Evolutionary conservation across 2,797 vertebrate species (phyloP), one percentile per base, ranked within the genome.

Genomic region (Huso huso): DNA sequence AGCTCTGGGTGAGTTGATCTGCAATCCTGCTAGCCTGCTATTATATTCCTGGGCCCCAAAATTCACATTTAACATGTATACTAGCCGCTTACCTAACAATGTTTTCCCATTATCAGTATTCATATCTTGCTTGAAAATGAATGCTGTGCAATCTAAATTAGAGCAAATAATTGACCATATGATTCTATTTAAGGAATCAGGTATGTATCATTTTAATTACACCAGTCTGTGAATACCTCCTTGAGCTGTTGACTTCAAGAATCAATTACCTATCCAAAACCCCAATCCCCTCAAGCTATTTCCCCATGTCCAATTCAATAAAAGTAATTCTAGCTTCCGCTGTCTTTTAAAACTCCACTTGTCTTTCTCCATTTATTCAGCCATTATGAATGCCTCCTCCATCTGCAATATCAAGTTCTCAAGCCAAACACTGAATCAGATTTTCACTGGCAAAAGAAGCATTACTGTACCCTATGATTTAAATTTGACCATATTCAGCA

Each of bases 281-380:
- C 77, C 73, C 77, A 76, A 78, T 78, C 77, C 75, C 75, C 76
- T 78, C 76, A 81, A 80, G 79, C 81, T 76, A 83, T 87, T 87
- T 87, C 79, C 84, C 70, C 63, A 74, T 75, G 77, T 86, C 85
- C 81, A 71, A 71, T 81, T 88, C 75, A 74, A 86, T 88, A 82
- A 87, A 86, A 73, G 72, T 78, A 77, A 79, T 84, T 81, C 77
- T 7, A 15, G 18, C 9, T 13, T 49, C 18, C 10, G 12, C 55
- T 48, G 57, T 49, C 57, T 49, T 66, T 60, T 65, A 50, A 65
- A 64, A 53, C 18, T 71, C 78, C 64, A 72, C 77, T 74, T 75
- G 71, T 79, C 69, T 64, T 63, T 75, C 49, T 62, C 66, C n/a
- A 51, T 71, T 60, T 68, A 52, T 50, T 10, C 10, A n/a, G 4